These are phyloP conservation scores for Eueides isabella DNA, from an alignment of 1,140 invertebrate species.

Conservation along the genomic window DNA sequence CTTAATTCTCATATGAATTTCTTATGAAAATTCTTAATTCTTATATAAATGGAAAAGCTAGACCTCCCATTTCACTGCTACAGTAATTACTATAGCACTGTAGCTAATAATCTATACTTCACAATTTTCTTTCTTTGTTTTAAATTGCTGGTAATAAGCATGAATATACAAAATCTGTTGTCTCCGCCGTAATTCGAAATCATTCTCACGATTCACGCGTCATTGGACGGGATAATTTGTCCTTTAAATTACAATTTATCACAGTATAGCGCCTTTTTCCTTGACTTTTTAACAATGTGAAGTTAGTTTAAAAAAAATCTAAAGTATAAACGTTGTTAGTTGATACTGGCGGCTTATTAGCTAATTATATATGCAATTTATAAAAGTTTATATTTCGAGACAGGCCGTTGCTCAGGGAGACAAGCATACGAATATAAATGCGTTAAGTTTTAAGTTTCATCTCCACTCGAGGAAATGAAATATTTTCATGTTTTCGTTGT, in stretches of 20 bases:
- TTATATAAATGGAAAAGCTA: background rate
- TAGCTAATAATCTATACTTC: background rate
- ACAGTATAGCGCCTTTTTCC: background rate
- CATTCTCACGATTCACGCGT: background rate
- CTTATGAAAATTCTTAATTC: background rate
- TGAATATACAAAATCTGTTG: background rate
- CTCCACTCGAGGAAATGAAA: no score
- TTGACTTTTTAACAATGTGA: background rate
- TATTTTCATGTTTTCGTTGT: no score
- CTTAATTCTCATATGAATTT: no score
- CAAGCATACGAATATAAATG: no score
- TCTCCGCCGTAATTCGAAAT: background rate
- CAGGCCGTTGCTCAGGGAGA: no score
- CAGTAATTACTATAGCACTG: no score
- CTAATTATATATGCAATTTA: no score
- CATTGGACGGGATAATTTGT: background rate
- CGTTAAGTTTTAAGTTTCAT: no score
- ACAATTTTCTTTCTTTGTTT: background rate
- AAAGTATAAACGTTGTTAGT: no score
- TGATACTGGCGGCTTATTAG: no score
- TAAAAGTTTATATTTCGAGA: no score
- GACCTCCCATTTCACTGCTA: background rate
- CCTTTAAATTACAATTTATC: slow-evolving; percentile 3
- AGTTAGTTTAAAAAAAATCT: background rate
- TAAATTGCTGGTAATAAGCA: background rate